Conservation (phyloP, 2,888 invertebrate genomes). For the Seira sanloemensis region DNA sequence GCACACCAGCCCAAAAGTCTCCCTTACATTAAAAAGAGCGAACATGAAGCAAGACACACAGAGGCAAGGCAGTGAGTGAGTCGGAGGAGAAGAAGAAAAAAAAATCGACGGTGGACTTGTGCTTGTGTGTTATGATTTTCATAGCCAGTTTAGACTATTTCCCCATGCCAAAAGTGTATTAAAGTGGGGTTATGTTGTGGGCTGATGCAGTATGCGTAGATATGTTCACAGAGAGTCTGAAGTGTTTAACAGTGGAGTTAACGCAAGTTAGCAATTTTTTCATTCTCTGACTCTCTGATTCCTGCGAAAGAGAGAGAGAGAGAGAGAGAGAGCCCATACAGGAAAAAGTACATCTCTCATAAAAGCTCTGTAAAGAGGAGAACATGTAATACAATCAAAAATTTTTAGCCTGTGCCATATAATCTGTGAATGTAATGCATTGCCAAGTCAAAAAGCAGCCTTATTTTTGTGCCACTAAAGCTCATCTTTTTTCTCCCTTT, state of each 20-base stretch:
- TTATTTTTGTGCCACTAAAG: too few relatives aligned
- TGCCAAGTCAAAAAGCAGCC: too few relatives aligned
- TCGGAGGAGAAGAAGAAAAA: neutral
- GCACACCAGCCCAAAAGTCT: neutral
- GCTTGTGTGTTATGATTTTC: neutral
- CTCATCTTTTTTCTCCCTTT: too few relatives aligned
- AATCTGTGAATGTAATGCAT: too few relatives aligned
- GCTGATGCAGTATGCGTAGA: neutral
- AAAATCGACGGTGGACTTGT: neutral
- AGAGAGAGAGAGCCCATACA: too few relatives aligned
- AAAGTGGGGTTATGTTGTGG: neutral
- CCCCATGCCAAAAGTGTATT: neutral
- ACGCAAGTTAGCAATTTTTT: neutral
- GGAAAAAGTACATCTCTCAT: too few relatives aligned
- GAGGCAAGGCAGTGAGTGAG: neutral
- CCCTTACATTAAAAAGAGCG: neutral
- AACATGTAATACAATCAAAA: too few relatives aligned
- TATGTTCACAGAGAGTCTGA: neutral
- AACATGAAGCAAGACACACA: neutral
- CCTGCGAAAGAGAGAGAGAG: too few relatives aligned
- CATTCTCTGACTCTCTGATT: too few relatives aligned
- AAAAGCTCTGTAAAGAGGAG: too few relatives aligned
- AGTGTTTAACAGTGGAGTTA: neutral
- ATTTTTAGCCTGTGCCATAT: too few relatives aligned
- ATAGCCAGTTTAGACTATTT: neutral